Percentiles rank a stretch among this genome's conserved stretches.
These are phyloP conservation scores for Scaptomyza tumidula DNA, from an alignment of 2,888 invertebrate genomes.

Conservation along the genomic window DNA sequence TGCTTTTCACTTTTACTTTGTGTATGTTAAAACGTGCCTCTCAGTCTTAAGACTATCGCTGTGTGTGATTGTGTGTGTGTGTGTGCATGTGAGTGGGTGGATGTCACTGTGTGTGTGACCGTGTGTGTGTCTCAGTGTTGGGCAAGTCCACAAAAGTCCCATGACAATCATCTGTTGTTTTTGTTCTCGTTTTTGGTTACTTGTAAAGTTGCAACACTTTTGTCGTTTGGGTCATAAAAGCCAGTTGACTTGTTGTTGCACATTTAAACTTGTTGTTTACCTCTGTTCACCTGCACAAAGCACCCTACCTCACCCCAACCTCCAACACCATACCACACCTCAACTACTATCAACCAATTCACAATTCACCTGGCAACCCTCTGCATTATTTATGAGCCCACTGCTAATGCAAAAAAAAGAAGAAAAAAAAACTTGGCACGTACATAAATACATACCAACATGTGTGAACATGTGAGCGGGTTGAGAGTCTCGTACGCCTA, in stretches of 20 bases:
- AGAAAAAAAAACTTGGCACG: slow-evolving; percentile 43
- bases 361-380: slow-evolving; percentile 51
- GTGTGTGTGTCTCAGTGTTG: slow-evolving; percentile 47
- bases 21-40: slow-evolving; percentile 73
- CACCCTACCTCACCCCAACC: slow-evolving; percentile 1
- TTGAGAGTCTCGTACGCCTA: slow-evolving; percentile 55
- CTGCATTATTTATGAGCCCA: slow-evolving; percentile 69
- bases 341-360: slow-evolving; percentile 10
- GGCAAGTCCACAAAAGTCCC: slow-evolving; percentile 45
- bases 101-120: slow-evolving; percentile 9
- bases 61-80: slow-evolving; percentile 8
- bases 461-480: slow-evolving; percentile 33
- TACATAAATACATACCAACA: slow-evolving; percentile 14
- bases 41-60: slow-evolving; percentile 24
- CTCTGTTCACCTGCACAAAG: slow-evolving; percentile 36
- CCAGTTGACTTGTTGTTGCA: slow-evolving; percentile 39
- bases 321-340: neutral
- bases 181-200: slow-evolving; percentile 28
- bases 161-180: slow-evolving; percentile 44
- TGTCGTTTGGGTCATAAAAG: slow-evolving; percentile 44
- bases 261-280: slow-evolving; percentile 37
- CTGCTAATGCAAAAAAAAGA: slow-evolving; percentile 52
- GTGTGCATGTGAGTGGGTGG: neutral
- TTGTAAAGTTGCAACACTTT: slow-evolving; percentile 40
- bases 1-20: slow-evolving; percentile 81